These are phyloP conservation scores for Troides oblongomaculatus DNA, from an alignment of 2,888 invertebrate genomes.

Conservation along the genomic window DNA sequence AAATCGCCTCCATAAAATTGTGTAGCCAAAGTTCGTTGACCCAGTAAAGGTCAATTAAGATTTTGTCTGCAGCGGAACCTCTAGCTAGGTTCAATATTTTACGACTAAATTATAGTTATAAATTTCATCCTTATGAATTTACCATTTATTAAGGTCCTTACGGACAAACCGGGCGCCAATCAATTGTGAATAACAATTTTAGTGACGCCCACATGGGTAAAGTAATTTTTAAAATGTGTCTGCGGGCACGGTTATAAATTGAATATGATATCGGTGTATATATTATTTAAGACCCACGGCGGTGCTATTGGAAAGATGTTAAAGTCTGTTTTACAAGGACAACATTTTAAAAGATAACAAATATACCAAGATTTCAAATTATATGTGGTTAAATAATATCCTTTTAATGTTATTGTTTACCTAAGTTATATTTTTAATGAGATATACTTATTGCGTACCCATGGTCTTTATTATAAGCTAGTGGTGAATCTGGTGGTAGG, in stretches of 20 bases:
- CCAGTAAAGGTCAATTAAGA: conserved; percentile 11
- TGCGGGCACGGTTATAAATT: conserved; percentile 25
- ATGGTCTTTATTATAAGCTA: too few relatives aligned
- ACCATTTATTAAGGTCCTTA: conserved; percentile 23
- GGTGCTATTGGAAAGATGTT: neutral
- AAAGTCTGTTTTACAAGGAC: neutral
- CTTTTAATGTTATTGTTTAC: too few relatives aligned
- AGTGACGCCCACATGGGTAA: conserved; percentile 20
- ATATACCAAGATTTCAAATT: too few relatives aligned
- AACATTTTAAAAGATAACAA: too few relatives aligned
- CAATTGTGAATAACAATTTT: conserved; percentile 27
- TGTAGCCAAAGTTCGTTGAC: conserved; percentile 10
- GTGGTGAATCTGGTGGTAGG: too few relatives aligned
- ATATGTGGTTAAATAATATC: too few relatives aligned
- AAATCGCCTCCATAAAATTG: neutral
- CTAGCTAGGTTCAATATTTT: conserved; percentile 20
- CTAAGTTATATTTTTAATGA: too few relatives aligned
- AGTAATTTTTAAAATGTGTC: conserved; percentile 27
- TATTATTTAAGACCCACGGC: conserved; percentile 7
- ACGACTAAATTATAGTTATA: conserved; percentile 27
- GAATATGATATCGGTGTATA: conserved; percentile 2
- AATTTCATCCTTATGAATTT: conserved; percentile 21
- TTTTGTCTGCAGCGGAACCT: conserved; percentile 4
- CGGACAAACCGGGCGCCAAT: conserved; percentile 20
- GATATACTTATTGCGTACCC: too few relatives aligned